phyloP scores from a whole-genome alignment of 2,113 vertebrate genomes.

The Aldabrachelys gigantea region DNA sequence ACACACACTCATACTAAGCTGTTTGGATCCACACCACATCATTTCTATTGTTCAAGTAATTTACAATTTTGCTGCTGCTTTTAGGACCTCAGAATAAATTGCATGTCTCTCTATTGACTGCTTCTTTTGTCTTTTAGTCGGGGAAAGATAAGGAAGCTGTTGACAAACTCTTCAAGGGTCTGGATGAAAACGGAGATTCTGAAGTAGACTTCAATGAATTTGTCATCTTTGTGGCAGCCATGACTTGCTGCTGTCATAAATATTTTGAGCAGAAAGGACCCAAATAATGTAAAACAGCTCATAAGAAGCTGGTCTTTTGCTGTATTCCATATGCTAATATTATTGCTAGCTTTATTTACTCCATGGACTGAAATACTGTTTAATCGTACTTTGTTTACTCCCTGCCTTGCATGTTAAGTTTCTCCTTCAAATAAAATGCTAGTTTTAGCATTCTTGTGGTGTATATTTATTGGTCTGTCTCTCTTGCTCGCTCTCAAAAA shows the following conservation, averaged over 20 bases:
- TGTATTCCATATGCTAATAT: constrained; percentile 8
- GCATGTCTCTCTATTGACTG: neutral
- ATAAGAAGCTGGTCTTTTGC: neutral
- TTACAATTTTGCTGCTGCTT: fast-evolving
- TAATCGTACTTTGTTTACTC: neutral
- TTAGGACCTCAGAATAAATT: neutral
- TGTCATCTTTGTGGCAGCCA: constrained; percentile 67
- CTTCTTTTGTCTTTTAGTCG: constrained; percentile 52
- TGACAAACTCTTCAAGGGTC: constrained; percentile 72
- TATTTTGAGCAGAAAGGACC: constrained; percentile 41
- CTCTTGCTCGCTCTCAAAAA: neutral
- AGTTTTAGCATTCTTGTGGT: neutral
- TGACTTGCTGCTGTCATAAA: constrained; percentile 75
- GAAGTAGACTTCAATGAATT: constrained; percentile 85
- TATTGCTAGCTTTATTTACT: constrained; percentile 17
- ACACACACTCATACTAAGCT: fast-evolving
- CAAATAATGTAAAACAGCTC: constrained; percentile 4
- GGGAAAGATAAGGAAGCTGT: constrained; percentile 61
- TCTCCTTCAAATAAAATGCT: neutral
- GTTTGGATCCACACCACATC: fast-evolving
- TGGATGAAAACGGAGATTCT: constrained; percentile 76
- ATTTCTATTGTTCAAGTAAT: fast-evolving
- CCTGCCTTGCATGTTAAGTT: neutral
- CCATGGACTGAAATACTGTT: neutral
- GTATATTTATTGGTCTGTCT: neutral